phyloP scores from a whole-genome alignment of 2,888 invertebrate genomes.

The Bugulina stolonifera region DNA sequence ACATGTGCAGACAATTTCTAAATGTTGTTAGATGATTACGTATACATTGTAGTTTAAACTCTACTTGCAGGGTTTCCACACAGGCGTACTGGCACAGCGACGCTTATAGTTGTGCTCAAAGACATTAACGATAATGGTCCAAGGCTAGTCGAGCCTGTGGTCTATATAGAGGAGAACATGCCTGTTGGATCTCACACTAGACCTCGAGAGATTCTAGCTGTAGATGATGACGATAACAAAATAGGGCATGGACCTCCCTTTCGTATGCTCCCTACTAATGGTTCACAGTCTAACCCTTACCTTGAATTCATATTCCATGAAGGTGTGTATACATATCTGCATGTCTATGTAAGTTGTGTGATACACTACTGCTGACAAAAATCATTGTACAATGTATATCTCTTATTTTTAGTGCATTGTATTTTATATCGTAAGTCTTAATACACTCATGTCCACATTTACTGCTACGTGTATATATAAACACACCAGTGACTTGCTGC shows the following conservation, averaged over 20 bases:
- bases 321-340: conserved; percentile 2
- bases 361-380: too few species aligned
- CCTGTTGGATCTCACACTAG: not conserved
- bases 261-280: conserved; percentile 2
- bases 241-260: conserved; percentile 15
- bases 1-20: too few species aligned
- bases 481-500: too few species aligned
- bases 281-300: not conserved
- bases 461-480: too few species aligned
- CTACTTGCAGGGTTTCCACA: not conserved
- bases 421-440: too few species aligned
- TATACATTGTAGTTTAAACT: not conserved
- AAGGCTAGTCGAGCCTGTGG: not conserved
- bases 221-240: conserved; percentile 23
- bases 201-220: conserved; percentile 1
- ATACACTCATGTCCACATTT: too few species aligned
- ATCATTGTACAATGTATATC: too few species aligned
- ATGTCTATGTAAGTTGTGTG: too few species aligned
- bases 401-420: too few species aligned
- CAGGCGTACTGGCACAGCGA: conserved; percentile 1
- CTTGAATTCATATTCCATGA: not conserved
- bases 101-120: not conserved
- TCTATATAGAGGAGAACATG: conserved; percentile 15
- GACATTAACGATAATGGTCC: conserved; percentile 22
- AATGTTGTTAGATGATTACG: too few species aligned